A percentile compares a stretch with the other conserved stretches of the same genome.
These are phyloP conservation scores for Tenthredo distinguenda DNA, from an alignment of 2,888 invertebrate species.

Conservation along the genomic window DNA sequence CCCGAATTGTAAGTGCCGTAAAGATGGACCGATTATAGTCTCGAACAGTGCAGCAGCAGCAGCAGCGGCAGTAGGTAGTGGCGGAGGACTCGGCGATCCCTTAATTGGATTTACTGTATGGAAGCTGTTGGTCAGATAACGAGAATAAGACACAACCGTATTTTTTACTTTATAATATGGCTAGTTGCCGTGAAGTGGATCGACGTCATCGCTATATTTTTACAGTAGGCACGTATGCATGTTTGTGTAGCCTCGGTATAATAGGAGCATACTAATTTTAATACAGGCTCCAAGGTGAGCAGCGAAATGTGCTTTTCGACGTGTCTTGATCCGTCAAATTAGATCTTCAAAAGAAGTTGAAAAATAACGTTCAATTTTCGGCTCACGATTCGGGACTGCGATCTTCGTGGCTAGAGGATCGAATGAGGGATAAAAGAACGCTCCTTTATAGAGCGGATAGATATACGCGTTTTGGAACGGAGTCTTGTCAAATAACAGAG, in stretches of 20 bases:
- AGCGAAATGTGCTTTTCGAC: neutral
- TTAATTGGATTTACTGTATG: slow-evolving; percentile 51
- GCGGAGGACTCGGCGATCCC: slow-evolving; percentile 23
- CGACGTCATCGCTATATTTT: slow-evolving; percentile 28
- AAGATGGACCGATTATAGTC: slow-evolving; percentile 27
- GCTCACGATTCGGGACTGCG: neutral
- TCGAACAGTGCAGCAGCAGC: neutral
- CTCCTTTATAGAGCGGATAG: neutral
- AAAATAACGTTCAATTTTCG: neutral
- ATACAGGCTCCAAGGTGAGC: neutral
- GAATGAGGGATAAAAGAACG: neutral
- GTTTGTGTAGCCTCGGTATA: neutral
- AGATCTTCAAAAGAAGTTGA: neutral
- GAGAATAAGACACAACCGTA: neutral
- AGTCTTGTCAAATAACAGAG: slow-evolving; percentile 11
- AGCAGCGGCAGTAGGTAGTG: neutral
- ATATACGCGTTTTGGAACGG: neutral
- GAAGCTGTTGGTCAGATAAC: slow-evolving; percentile 40
- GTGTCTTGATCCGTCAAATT: neutral
- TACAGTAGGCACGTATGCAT: neutral
- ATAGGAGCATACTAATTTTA: neutral
- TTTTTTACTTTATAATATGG: slow-evolving; percentile 1
- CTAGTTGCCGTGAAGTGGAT: neutral
- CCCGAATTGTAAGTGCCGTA: slow-evolving; percentile 46
- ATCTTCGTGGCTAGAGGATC: neutral